Percentiles rank a stretch among this genome's conserved stretches.
Conservation (phyloP, 2,113 vertebrate genomes). For the Osmerus eperlanus region DNA sequence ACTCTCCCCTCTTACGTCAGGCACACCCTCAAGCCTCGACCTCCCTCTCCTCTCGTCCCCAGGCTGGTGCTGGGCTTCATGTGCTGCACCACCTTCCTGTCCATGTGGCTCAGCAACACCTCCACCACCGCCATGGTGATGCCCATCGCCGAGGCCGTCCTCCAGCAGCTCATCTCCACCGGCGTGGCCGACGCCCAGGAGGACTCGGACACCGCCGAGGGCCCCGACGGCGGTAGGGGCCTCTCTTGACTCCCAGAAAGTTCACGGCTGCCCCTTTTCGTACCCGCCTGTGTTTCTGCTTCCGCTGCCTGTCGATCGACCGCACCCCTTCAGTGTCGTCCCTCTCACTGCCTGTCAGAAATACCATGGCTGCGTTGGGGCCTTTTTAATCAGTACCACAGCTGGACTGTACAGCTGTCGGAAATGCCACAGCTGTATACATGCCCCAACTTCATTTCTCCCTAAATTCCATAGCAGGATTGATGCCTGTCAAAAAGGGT, state of each 20-base stretch:
- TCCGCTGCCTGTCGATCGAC: not conserved
- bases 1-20: too few relatives aligned
- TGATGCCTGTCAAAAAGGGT: not conserved
- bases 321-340: conserved; percentile 30
- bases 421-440: not conserved
- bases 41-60: not conserved
- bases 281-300: too few relatives aligned
- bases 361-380: not conserved
- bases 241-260: too few relatives aligned
- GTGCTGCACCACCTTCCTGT: conserved; percentile 92
- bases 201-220: conserved; percentile 68
- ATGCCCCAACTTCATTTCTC: not conserved
- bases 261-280: too few relatives aligned
- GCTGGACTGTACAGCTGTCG: too few relatives aligned
- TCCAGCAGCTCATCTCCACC: conserved; percentile 88
- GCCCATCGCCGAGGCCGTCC: conserved; percentile 95
- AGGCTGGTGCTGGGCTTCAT: conserved; percentile 98
- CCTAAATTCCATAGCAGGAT: not conserved
- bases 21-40: not conserved
- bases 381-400: too few relatives aligned
- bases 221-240: conserved; percentile 46
- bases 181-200: conserved; percentile 73
- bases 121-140: conserved; percentile 99
- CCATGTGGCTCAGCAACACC: conserved; percentile 99
- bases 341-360: not conserved